A percentile compares a stretch with the other conserved stretches of the same genome.
phyloP scores from a whole-genome alignment of 2,113 vertebrate species.

The Gopherus evgoodei region DNA sequence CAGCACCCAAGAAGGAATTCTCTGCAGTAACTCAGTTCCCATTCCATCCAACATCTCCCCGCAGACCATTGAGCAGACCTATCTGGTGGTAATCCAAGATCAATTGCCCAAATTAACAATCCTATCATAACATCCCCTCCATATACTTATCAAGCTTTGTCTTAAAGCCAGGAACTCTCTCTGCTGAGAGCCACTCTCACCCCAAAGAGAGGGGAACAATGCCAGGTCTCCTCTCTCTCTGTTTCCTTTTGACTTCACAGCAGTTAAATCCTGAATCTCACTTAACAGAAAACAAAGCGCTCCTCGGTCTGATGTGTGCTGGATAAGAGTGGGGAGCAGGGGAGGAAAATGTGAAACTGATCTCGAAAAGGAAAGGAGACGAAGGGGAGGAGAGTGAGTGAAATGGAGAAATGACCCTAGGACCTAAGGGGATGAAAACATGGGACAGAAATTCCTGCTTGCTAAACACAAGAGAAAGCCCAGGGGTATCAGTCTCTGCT shows the following conservation, averaged over 20 bases:
- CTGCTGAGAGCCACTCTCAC: neutral
- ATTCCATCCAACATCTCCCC: too few species aligned
- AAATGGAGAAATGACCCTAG: neutral
- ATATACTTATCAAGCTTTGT: too few species aligned
- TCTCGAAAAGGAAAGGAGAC: neutral
- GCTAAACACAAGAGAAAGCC: neutral
- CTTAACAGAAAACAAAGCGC: neutral
- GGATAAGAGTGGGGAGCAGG: neutral
- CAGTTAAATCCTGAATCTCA: too few species aligned
- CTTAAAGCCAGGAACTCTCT: too few species aligned
- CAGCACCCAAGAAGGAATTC: too few species aligned
- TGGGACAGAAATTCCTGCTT: neutral
- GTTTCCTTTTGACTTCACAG: neutral
- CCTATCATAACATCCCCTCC: too few species aligned
- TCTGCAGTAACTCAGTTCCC: too few species aligned
- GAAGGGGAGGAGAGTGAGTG: neutral
- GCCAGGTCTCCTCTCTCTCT: neutral
- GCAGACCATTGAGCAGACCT: too few species aligned
- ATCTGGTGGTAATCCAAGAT: too few species aligned
- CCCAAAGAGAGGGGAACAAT: neutral
- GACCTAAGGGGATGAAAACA: slow-evolving; percentile 23
- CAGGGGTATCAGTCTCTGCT: slow-evolving; percentile 29
- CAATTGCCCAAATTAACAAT: too few species aligned
- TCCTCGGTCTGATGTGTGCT: neutral
- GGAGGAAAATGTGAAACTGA: rapidly evolving